Base-by-base conservation (phyloP, 2,113 vertebrate species). In the Oostethus manadensis region DNA sequence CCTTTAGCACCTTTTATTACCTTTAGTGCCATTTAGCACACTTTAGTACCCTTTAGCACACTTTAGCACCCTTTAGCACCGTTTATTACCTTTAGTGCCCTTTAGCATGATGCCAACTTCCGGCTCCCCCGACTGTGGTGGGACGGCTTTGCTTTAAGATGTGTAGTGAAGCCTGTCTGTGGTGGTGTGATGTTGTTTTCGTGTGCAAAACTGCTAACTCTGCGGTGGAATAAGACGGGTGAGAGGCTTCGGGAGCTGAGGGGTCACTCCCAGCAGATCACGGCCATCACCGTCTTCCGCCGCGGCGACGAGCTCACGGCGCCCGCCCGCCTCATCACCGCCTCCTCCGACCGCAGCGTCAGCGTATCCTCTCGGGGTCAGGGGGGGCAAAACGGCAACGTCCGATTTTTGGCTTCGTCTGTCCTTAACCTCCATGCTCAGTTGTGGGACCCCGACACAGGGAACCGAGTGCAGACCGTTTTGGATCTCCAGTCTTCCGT, bases 241-340 rank as follows among this genome's bases (percentile, higher is more conserved):
- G 94, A 98, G 84, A 91, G 92, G 62, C 85, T 97, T 68, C 53
- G 88, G 82, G 94, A 95, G 73, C 88, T 98, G 68, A 85, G 80
- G 59, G 94, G 93, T 40, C 97, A 98, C 68, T 91, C 91, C 10
- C 94, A 94, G 66, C 96, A 98, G 81, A 94, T 98, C 77, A 98
- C 94, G 21, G 94, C 94, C 68, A 83, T 98, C 56, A 82, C 76
- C 70, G 74, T 90, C 20, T 91, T 95, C 84, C 86, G 68, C 45
- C 70, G 79, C 20, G 22, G 74, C 35, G 69, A 56, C 40, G 85
- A 73, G 70, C 76, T 88, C 73, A 72, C 77, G 10, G 70, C 78
- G 26, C 80, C 67, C 1, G 80, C 88, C 17, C 81, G 84, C 16
- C 89, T 99, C 73, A 87, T 98, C 83, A 93, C 94, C 2, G 94